phyloP scores from a whole-genome alignment of 2,888 invertebrate species.

The Pseudanteris insignis region DNA sequence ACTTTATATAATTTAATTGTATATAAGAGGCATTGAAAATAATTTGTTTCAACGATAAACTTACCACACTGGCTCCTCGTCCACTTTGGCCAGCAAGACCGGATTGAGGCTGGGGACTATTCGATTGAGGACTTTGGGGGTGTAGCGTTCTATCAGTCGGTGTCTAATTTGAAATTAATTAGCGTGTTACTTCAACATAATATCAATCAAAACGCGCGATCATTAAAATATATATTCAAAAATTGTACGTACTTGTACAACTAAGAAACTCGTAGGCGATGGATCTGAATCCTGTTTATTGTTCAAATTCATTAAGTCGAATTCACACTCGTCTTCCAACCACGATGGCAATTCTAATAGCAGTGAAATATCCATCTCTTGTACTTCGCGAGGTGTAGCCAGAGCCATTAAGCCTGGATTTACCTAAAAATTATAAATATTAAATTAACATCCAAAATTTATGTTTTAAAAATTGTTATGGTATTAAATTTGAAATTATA shows the following conservation, averaged over 20 bases:
- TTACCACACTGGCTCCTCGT: slow-evolving; percentile 87
- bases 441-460: no score
- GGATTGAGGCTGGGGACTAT: slow-evolving; percentile 75
- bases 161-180: slow-evolving; percentile 56
- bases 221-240: neutral
- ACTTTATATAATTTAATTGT: neutral
- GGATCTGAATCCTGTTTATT: slow-evolving; percentile 78
- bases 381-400: slow-evolving; percentile 94
- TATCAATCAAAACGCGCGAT: no score
- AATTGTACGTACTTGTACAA: slow-evolving; percentile 76
- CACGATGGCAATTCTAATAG: slow-evolving; percentile 90
- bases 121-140: slow-evolving; percentile 70
- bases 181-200: neutral
- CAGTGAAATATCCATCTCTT: slow-evolving; percentile 96
- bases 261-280: slow-evolving; percentile 84
- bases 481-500: slow-evolving; percentile 60
- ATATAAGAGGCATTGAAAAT: no score
- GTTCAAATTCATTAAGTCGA: slow-evolving; percentile 87
- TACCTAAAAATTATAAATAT: slow-evolving; percentile 67
- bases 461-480: no score
- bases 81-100: slow-evolving; percentile 83
- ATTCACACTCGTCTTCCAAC: slow-evolving; percentile 97
- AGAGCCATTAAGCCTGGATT: slow-evolving; percentile 86
- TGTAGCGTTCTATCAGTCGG: slow-evolving; percentile 70
- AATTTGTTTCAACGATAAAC: slow-evolving; percentile 9